Conservation (phyloP, 1,140 invertebrate genomes). For the Papilio polytes region DNA sequence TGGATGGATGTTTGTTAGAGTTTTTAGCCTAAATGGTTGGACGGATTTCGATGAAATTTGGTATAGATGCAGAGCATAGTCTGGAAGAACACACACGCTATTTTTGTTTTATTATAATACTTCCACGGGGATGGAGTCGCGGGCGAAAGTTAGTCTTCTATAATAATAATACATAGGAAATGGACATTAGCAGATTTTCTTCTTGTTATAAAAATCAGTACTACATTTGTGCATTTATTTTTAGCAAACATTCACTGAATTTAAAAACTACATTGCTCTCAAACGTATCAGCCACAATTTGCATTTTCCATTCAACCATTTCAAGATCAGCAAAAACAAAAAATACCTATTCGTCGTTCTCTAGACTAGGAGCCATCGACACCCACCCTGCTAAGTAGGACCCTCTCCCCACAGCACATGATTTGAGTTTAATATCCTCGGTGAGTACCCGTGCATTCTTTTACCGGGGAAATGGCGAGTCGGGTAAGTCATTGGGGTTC, state of each 20-base stretch:
- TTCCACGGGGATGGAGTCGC: too few relatives aligned
- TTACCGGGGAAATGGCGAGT: constrained; percentile 61
- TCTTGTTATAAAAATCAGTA: background rate
- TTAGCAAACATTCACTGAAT: background rate
- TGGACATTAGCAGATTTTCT: too few relatives aligned
- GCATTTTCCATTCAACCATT: constrained; percentile 22
- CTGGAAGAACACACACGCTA: too few relatives aligned
- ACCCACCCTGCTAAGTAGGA: constrained; percentile 45
- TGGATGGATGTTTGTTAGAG: too few relatives aligned
- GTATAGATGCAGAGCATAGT: too few relatives aligned
- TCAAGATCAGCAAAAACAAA: constrained; percentile 20
- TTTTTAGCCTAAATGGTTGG: too few relatives aligned
- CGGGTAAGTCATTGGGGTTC: constrained; percentile 49
- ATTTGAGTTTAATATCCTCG: constrained; percentile 81
- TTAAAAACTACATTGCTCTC: background rate
- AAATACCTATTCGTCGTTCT: constrained; percentile 40
- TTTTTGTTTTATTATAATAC: too few relatives aligned
- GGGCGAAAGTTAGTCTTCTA: too few relatives aligned
- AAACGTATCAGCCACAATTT: constrained; percentile 26
- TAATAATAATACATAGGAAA: too few relatives aligned
- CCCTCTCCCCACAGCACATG: constrained; percentile 58
- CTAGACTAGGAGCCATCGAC: constrained; percentile 44
- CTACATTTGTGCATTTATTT: background rate
- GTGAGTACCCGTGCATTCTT: constrained; percentile 71
- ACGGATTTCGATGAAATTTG: too few relatives aligned